Evolutionary conservation across 2,888 invertebrate species (phyloP).

Genomic region (Trilocha varians): DNA sequence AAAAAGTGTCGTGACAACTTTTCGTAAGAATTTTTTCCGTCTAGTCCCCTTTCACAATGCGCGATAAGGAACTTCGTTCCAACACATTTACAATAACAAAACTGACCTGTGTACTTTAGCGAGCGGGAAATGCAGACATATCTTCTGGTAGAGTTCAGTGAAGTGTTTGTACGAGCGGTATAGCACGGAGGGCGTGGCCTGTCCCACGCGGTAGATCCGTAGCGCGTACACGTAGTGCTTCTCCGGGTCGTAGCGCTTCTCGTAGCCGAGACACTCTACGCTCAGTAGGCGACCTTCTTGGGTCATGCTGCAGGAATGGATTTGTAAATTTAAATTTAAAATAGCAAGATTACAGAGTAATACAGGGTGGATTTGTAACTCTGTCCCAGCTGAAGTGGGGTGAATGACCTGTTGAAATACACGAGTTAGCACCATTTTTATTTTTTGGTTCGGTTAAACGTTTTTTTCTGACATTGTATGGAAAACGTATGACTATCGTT

Average conservation of each 20-base stretch:
- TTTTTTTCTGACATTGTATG: too few relatives aligned
- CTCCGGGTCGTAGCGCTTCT: slow-evolving; percentile 96
- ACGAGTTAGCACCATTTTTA: too few relatives aligned
- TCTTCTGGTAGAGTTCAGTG: slow-evolving; percentile 95
- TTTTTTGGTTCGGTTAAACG: too few relatives aligned
- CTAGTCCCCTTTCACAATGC: too few relatives aligned
- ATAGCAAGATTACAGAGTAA: too few relatives aligned
- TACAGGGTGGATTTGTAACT: too few relatives aligned
- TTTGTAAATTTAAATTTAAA: not conserved
- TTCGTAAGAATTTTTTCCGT: too few relatives aligned
- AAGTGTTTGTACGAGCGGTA: slow-evolving; percentile 98
- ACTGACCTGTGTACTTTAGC: slow-evolving; percentile 91
- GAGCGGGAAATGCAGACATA: slow-evolving; percentile 92
- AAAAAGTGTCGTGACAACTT: too few relatives aligned
- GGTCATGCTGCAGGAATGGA: slow-evolving; percentile 76
- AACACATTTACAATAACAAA: not conserved
- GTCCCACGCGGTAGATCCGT: slow-evolving; percentile 86
- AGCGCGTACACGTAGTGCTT: slow-evolving; percentile 97
- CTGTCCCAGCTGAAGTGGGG: too few relatives aligned
- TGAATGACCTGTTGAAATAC: too few relatives aligned
- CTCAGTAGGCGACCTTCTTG: slow-evolving; percentile 91
- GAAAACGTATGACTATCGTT: too few relatives aligned
- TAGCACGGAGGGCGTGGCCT: slow-evolving; percentile 89
- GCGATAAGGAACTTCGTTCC: too few relatives aligned
- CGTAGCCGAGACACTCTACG: slow-evolving; percentile 90